phyloP scores from a whole-genome alignment of 2,113 vertebrate species.

The Oreotrochilus melanogaster region DNA sequence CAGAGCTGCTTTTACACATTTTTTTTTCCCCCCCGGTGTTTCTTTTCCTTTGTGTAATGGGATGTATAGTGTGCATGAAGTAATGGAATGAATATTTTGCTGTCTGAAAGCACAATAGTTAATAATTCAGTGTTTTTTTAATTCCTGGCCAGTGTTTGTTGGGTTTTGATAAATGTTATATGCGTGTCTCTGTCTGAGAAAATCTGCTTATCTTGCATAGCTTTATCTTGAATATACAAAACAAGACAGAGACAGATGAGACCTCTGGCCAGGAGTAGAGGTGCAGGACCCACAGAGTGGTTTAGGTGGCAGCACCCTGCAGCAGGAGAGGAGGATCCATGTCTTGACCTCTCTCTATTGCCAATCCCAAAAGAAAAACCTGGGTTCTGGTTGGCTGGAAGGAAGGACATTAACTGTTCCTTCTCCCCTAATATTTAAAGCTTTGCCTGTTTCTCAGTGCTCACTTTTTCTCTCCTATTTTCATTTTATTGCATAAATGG shows the following conservation, averaged over 20 bases:
- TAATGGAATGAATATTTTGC: not conserved
- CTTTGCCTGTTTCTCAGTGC: not conserved
- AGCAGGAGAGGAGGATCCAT: not conserved
- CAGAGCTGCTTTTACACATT: not conserved
- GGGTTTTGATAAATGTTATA: not conserved
- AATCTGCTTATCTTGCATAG: not conserved
- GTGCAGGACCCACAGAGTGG: not conserved
- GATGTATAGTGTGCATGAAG: not conserved
- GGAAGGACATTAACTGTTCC: not conserved
- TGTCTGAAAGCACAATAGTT: not conserved
- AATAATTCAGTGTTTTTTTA: not conserved
- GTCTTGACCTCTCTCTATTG: not conserved
- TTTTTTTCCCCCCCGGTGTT: not conserved
- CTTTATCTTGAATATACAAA: not conserved
- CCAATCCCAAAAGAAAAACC: not conserved
- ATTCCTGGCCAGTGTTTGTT: not conserved
- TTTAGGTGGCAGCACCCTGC: not conserved
- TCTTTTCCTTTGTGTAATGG: not conserved
- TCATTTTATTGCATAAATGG: not conserved
- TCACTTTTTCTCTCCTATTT: not conserved
- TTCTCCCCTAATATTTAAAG: not conserved
- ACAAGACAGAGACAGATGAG: not conserved
- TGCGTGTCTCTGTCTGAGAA: not conserved
- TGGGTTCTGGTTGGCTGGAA: not conserved
- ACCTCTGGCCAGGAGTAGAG: not conserved